Base-by-base conservation (phyloP, 2,888 invertebrate species). In the Melipona bicolor region DNA sequence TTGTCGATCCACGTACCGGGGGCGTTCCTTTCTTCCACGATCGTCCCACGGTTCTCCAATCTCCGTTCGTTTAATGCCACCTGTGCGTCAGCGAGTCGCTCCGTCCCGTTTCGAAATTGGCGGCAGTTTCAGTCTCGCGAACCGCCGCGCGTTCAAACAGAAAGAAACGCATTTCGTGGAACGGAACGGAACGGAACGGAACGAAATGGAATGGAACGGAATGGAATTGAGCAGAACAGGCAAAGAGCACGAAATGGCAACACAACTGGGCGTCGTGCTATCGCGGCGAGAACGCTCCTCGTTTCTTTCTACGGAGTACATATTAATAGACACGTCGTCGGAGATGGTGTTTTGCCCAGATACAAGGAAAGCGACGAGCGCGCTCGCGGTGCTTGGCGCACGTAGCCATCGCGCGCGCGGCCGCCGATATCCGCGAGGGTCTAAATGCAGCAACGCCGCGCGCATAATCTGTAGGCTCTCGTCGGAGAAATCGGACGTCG, bases 371-470 rank as follows among this genome's bases (percentile, higher is more conserved):
- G 71, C 56, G 19, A 52, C 36, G 36, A 36, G 17, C 49, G 49
- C 24, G 68, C 68, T 43, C 49, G 24, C 68, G 43, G 43, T 43
- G 9, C 43, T 43, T 43, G 43, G 43, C 43, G 43, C 43, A 43
- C 43, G 43, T 43, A 43, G 27, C 27, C 27, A 27, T 27, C 27
- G 27, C 43, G 43, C 6, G 36, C 5, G 36, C 36, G 36, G 24
- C n/a, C 43, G 43, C 36, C 74, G 69, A 74, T 82, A 75, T 75
- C 61, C 13, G 75, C 71, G 68, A 52, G 72, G 43, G 68, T 75
- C 77, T 81, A 84, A 84, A 74, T 81, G 77, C 81, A 75, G 77
- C 84, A 83, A 76, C 76, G 79, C 62, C 4, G 43, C 59, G 74
- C 74, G 81, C 81, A 77, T 81, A 84, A 81, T 80, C 84, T 43